Evolutionary conservation across 2,888 invertebrate species (phyloP), one percentile per base, ranked within the genome.

Genomic region (Argyresthia goedartella): DNA sequence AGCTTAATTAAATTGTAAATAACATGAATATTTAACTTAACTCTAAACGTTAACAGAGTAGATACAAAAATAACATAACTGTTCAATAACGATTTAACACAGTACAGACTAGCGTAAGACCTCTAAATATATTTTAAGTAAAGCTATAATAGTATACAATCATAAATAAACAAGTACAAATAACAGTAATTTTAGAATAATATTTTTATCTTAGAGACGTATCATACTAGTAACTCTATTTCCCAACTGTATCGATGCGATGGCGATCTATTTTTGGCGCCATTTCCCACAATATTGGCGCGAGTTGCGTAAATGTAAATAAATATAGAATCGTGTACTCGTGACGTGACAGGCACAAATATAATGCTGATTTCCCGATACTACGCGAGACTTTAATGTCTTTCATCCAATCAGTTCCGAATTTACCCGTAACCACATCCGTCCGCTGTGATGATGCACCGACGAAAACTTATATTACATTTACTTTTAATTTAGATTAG

Each of bases 221-320:
- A 53, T 60, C 63, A 63, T 66, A 64, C 64, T 44, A 1, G 9
- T 15, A 52, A 16, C 16, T 44, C 44, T 52, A 52, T 44, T 49
- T 43, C 43, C 39, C 41, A 45, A 53, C 55, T 55, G 65, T 67
- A 66, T 69, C 68, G 66, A 70, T 61, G 65, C 60, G 57, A 58
- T 52, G 59, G 51, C 63, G 59, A 56, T 57, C 53, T 71, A 68
- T 69, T 68, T 66, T 66, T 65, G 62, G 63, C 66, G 64, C 56
- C 59, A 59, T 66, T 65, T 65, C 59, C 56, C 52, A 56, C 52
- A 55, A 58, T 41, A 42, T 49, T 58, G 60, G 55, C 60, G 59
- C 62, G 56, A 60, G 61, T 55, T 56, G 59, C 55, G 57, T 57
- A n/a, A 16, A 25, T 35, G 43, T 43, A 44, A 50, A 50, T 35